A percentile compares a stretch with the other conserved stretches of the same genome.
Conservation (phyloP, 1,140 invertebrate species). For the Drosophila nigrodunni region DNA sequence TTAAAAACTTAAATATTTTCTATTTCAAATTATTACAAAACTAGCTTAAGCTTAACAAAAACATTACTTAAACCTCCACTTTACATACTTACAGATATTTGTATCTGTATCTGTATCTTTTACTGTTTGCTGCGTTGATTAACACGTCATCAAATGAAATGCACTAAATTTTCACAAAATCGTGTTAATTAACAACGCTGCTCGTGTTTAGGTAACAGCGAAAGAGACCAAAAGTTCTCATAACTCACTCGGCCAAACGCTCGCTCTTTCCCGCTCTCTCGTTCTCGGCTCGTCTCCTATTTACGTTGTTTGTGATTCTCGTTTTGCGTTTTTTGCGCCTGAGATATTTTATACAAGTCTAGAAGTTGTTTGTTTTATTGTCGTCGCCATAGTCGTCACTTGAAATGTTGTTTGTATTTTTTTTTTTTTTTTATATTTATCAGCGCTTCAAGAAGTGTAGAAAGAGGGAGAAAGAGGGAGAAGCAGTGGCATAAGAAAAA, state of each 20-base stretch:
- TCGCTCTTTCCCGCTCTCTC: not conserved
- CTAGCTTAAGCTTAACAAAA: no score
- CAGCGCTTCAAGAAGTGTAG: slow-evolving; percentile 23
- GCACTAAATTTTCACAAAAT: slow-evolving; percentile 40
- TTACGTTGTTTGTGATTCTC: not conserved
- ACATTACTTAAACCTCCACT: no score
- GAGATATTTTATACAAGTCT: slow-evolving; percentile 38
- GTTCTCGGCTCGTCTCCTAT: not conserved
- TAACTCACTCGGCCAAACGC: not conserved
- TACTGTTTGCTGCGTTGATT: slow-evolving; percentile 26
- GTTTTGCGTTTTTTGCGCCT: slow-evolving; percentile 34
- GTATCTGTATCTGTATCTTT: slow-evolving; percentile 12
- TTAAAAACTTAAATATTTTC: no score
- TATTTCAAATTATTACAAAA: no score
- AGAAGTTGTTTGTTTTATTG: slow-evolving; percentile 33
- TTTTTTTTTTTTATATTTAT: slow-evolving; percentile 48
- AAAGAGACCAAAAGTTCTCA: slow-evolving; percentile 12
- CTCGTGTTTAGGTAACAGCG: not conserved
- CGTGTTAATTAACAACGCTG: slow-evolving; percentile 45
- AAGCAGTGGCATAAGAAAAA: slow-evolving; percentile 6
- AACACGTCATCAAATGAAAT: slow-evolving; percentile 40
- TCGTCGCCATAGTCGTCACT: slow-evolving; percentile 16
- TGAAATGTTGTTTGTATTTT: slow-evolving; percentile 43
- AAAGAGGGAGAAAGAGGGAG: not conserved
- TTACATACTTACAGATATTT: not conserved